Base-by-base conservation (phyloP, 2,113 vertebrate species). In the Clarias macrocephalus region DNA sequence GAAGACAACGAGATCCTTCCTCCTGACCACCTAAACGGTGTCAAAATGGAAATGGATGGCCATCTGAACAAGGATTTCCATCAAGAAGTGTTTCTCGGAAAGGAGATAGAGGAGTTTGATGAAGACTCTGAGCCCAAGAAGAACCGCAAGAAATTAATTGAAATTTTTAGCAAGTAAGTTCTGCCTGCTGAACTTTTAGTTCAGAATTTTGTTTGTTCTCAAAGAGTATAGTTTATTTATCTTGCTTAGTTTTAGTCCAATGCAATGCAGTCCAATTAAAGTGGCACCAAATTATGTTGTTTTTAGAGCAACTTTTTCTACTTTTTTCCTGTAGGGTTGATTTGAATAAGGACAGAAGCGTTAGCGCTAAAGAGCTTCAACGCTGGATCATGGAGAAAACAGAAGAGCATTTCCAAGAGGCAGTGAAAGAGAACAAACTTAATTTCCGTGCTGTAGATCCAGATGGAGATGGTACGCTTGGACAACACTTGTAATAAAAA, bases 301-400 rank as follows among this genome's bases (percentile, higher is more conserved):
- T 42, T 28, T 18, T 72, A 6, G 2, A 9, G 16, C 28, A 68
- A 30, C 13, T 11, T 28, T 54, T 33, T 68, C 19, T n/a, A 15
- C 28, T 33, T 13, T 63, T 0, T 15, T n/a, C 33, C n/a, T 56
- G 23, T 75, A 99, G 98, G 92, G 98, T 99, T 12, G 98, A 99
- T 65, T 91, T 95, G 87, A 97, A 99, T 90, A 93, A 93, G 0
- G 97, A 99, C 89, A 90, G 91, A 48, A 97, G 94, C 70, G 95
- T 99, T 80, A 96, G 97, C 0, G 97, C 98, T 0, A 97, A 97
- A 87, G 98, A 99, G 88, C 96, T 99, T 97, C 98, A 99, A 92
- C 96, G 93, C 52, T 99, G 98, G 98, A 98, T 99, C 88, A 97
- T 98, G 97, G 95, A 97, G 92, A 99, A 99, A 92, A 99, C 98